A percentile compares a stretch with the other conserved stretches of the same genome.
phyloP scores from a whole-genome alignment of 2,888 invertebrate genomes.

The Synanthedon vespiformis region DNA sequence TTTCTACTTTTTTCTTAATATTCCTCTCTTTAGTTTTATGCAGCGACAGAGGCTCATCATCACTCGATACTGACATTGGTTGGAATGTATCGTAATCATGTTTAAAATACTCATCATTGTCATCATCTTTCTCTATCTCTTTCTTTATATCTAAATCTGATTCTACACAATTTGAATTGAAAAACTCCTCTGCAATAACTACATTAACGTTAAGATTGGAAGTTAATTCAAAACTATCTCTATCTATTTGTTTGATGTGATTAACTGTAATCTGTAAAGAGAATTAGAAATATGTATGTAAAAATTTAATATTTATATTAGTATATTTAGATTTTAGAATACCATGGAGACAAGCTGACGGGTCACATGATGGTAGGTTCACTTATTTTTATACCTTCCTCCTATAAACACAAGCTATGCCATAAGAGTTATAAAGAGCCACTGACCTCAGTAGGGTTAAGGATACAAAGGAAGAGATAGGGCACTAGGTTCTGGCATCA shows the following conservation, averaged over 20 bases:
- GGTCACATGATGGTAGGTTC: too few relatives aligned
- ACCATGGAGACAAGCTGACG: too few relatives aligned
- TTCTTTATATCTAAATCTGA: slow-evolving; percentile 4
- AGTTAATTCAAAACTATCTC: slow-evolving; percentile 17
- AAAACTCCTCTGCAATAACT: slow-evolving; percentile 7
- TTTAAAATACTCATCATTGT: slow-evolving; percentile 21
- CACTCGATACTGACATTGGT: slow-evolving; percentile 18
- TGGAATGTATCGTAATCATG: slow-evolving; percentile 13
- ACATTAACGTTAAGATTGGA: slow-evolving; percentile 16
- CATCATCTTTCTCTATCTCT: slow-evolving; percentile 6
- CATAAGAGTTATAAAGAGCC: too few relatives aligned
- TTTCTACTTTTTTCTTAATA: slow-evolving; percentile 13
- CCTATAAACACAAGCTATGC: too few relatives aligned
- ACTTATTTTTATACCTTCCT: too few relatives aligned
- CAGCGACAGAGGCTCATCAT: slow-evolving; percentile 42
- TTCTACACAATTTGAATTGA: neutral
- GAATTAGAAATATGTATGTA: too few relatives aligned
- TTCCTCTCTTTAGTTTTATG: slow-evolving; percentile 32
- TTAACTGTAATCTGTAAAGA: slow-evolving; percentile 21
- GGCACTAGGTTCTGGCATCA: too few relatives aligned
- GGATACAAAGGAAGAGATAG: too few relatives aligned
- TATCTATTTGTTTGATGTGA: slow-evolving; percentile 25
- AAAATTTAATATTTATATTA: too few relatives aligned
- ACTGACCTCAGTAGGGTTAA: too few relatives aligned
- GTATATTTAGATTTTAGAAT: too few relatives aligned